Evolutionary conservation across 1,140 invertebrate genomes (phyloP).

Genomic region (Drosophila subpulchrella): DNA sequence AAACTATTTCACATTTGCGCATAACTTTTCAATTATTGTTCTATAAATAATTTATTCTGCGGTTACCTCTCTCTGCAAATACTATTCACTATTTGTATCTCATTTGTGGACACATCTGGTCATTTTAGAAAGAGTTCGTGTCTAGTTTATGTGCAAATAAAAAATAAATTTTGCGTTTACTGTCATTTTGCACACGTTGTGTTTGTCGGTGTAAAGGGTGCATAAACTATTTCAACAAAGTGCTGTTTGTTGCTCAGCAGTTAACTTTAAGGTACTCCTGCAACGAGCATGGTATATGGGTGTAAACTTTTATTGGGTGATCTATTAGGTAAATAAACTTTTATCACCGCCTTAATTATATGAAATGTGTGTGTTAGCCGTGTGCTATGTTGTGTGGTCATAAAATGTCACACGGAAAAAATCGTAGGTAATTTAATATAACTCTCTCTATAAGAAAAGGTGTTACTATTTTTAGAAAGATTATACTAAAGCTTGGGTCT

Average conservation of each 20-base stretch:
- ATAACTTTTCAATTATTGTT: neutral
- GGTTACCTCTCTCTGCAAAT: neutral
- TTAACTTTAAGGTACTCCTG: constrained; percentile 8
- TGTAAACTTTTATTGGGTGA: constrained; percentile 9
- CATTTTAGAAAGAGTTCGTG: neutral
- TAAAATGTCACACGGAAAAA: neutral
- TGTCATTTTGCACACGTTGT: constrained; percentile 6
- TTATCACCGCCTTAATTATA: constrained; percentile 15
- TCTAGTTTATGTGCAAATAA: neutral
- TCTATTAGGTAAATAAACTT: constrained; percentile 21
- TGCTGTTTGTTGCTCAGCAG: constrained; percentile 12
- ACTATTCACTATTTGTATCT: neutral
- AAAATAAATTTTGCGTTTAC: neutral
- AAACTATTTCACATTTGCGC: neutral
- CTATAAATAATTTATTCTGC: constrained; percentile 1
- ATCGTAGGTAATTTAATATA: too few species aligned
- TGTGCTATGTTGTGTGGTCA: neutral
- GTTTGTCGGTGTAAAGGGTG: neutral
- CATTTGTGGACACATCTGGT: neutral
- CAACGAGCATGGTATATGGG: neutral
- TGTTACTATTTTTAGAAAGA: too few species aligned
- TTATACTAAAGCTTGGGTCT: too few species aligned
- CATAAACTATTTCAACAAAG: constrained; percentile 16
- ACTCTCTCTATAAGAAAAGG: too few species aligned
- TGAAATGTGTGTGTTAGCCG: neutral